phyloP scores from a whole-genome alignment of 2,113 vertebrate species.

The Xenotilapia longispinis region DNA sequence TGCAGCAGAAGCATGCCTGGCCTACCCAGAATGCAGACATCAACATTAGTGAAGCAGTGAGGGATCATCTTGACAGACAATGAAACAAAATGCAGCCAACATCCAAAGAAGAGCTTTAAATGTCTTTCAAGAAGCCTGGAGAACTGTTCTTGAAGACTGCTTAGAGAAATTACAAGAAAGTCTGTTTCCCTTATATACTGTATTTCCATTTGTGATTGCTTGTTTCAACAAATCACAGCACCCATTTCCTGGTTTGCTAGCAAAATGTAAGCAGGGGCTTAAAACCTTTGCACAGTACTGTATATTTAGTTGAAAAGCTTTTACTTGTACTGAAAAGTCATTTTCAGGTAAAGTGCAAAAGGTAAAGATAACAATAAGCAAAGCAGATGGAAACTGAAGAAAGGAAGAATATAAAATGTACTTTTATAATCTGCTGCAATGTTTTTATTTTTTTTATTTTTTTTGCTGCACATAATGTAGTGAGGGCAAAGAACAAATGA shows the following conservation, averaged over 20 bases:
- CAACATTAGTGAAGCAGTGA: background rate
- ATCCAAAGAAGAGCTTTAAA: background rate
- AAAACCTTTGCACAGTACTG: background rate
- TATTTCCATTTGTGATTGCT: background rate
- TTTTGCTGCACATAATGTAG: background rate
- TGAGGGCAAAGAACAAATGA: background rate
- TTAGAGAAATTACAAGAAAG: background rate
- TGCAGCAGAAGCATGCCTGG: background rate
- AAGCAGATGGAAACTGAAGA: background rate
- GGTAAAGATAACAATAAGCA: background rate
- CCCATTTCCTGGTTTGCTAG: background rate
- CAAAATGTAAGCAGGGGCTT: background rate
- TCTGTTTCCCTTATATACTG: background rate
- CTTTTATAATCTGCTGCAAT: background rate
- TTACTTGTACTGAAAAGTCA: background rate
- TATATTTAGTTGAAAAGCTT: background rate
- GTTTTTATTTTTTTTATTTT: fast-evolving
- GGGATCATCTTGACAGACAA: background rate
- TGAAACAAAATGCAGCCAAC: background rate
- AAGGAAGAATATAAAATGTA: background rate
- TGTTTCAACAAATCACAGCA: background rate
- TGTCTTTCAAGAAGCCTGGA: background rate
- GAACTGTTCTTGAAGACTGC: background rate
- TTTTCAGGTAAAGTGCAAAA: background rate
- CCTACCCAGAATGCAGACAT: background rate